phyloP scores from a whole-genome alignment of 2,797 vertebrate genomes.

The Pelobates cultripes region DNA sequence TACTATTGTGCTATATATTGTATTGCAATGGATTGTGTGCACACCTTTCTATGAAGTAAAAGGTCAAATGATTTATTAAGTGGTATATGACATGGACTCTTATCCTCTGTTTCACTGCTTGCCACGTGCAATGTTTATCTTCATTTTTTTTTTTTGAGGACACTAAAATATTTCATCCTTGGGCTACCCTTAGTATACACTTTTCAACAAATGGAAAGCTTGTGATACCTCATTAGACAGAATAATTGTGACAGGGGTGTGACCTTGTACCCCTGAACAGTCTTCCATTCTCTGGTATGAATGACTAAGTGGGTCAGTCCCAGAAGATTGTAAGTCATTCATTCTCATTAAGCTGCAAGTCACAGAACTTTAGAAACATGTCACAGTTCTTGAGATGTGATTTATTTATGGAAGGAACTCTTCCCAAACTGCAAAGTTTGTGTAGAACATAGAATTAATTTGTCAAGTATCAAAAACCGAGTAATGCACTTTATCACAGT shows the following conservation, averaged over 20 bases:
- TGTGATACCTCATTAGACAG: slow-evolving; percentile 71
- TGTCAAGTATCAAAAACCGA: neutral
- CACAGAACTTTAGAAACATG: slow-evolving; percentile 72
- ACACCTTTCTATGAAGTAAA: slow-evolving; percentile 11
- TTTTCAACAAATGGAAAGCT: slow-evolving; percentile 62
- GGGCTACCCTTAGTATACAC: slow-evolving; percentile 49
- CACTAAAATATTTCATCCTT: slow-evolving; percentile 57
- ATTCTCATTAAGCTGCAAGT: slow-evolving; percentile 82
- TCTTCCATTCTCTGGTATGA: slow-evolving; percentile 74
- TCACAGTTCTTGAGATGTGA: slow-evolving; percentile 58
- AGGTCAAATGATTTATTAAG: slow-evolving; percentile 68
- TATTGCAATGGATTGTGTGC: slow-evolving; percentile 54
- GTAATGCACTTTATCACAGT: too few species aligned
- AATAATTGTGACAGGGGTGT: slow-evolving; percentile 73
- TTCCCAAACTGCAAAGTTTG: slow-evolving; percentile 33
- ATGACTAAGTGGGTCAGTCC: slow-evolving; percentile 82
- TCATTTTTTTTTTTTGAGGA: slow-evolving; percentile 54
- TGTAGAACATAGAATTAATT: slow-evolving; percentile 49
- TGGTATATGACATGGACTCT: slow-evolving; percentile 65
- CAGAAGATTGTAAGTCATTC: slow-evolving; percentile 78
- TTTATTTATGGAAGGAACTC: slow-evolving; percentile 57
- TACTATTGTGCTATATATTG: neutral
- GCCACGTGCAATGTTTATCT: slow-evolving; percentile 59
- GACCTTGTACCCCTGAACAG: slow-evolving; percentile 74
- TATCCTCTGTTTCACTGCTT: slow-evolving; percentile 56